phyloP scores from a whole-genome alignment of 2,797 vertebrate genomes.

The Melanotaenia trifasciata region DNA sequence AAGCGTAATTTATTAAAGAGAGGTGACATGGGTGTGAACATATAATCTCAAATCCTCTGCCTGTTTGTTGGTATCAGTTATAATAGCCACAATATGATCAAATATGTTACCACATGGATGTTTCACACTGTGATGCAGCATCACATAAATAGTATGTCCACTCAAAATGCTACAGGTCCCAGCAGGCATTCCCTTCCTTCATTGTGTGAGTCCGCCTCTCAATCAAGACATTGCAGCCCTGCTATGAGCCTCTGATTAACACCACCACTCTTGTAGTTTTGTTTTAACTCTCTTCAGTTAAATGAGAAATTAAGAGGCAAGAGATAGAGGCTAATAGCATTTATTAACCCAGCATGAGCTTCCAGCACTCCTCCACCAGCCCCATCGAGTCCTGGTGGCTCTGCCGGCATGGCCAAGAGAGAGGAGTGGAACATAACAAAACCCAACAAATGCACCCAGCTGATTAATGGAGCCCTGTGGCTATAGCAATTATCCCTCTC shows the following conservation, averaged over 20 bases:
- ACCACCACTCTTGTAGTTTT: conserved; percentile 56
- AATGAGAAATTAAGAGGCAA: conserved; percentile 80
- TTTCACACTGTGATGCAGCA: conserved; percentile 18
- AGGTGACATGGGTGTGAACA: background rate
- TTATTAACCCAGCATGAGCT: conserved; percentile 80
- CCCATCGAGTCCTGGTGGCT: conserved; percentile 52
- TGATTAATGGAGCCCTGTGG: conserved; percentile 93
- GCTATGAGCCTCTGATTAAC: conserved; percentile 74
- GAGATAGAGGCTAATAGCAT: conserved; percentile 80
- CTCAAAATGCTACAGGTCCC: conserved; percentile 18
- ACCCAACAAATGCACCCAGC: conserved; percentile 91
- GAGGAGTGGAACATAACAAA: conserved; percentile 83
- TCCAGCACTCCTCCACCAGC: conserved; percentile 58
- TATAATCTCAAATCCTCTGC: background rate
- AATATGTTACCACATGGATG: conserved; percentile 9
- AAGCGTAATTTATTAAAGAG: background rate
- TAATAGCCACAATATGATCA: conserved; percentile 1
- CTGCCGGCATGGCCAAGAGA: conserved; percentile 71
- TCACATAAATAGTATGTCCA: conserved; percentile 17
- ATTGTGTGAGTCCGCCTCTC: conserved; percentile 52
- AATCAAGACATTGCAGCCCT: conserved; percentile 61
- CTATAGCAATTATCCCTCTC: conserved; percentile 94
- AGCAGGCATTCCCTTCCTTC: conserved; percentile 36
- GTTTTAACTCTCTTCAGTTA: conserved; percentile 68
- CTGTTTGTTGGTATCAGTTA: conserved; percentile 10